phyloP scores from a whole-genome alignment of 2,113 vertebrate species.

The Cottus gobio region DNA sequence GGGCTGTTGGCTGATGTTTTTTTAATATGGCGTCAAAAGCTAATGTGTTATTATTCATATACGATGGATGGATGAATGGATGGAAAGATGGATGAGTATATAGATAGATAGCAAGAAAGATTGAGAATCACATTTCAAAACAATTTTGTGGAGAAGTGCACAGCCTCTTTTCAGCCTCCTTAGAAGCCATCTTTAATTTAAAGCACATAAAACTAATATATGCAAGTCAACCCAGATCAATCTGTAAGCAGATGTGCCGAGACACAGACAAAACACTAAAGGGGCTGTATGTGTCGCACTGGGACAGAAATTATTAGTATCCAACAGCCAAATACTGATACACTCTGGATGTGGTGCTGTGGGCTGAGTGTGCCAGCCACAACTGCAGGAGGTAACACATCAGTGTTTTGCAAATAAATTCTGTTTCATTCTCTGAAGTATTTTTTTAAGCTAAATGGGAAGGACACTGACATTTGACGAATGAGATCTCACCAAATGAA shows the following conservation, averaged over 20 bases:
- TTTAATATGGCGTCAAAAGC: neutral
- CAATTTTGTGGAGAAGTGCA: neutral
- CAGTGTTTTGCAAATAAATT: conserved; percentile 38
- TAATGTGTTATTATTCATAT: neutral
- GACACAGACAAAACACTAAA: conserved; percentile 56
- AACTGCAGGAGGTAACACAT: conserved; percentile 39
- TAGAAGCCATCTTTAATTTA: conserved; percentile 39
- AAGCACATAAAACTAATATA: conserved; percentile 40
- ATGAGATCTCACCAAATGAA: neutral
- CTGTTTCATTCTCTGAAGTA: neutral
- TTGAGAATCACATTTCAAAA: neutral
- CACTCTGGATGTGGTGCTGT: conserved; percentile 39
- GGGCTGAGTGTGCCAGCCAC: conserved; percentile 23
- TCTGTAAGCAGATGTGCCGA: conserved; percentile 57
- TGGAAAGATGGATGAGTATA: neutral
- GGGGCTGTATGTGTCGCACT: conserved; percentile 27
- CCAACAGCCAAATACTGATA: conserved; percentile 47
- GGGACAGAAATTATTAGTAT: conserved; percentile 57
- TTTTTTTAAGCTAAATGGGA: conserved; percentile 11
- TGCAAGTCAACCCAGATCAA: conserved; percentile 26
- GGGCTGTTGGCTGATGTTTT: neutral
- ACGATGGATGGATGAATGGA: neutral
- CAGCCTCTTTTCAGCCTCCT: neutral
- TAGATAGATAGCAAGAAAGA: conserved; percentile 11
- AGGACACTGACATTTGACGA: conserved; percentile 1